Base-by-base conservation (phyloP, 1,140 invertebrate species). In the Drosophila mayri region DNA sequence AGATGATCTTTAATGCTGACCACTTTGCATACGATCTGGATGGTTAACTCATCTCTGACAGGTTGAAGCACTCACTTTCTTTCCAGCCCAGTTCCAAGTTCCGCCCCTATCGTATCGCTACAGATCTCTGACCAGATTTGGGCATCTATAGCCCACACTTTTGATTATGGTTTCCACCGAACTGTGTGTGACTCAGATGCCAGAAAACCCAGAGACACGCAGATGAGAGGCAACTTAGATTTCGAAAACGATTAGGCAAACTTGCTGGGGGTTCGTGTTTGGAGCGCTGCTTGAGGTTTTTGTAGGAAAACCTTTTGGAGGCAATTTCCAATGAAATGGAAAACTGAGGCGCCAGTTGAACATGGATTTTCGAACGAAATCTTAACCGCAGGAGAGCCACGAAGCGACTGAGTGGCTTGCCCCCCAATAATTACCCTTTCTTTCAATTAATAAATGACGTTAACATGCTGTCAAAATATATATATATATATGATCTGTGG, bases 391-490 rank as follows among this genome's bases (percentile, higher is more conserved):
- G 83, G 82, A 82, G 82, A 60, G 72, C 60, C 49, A 20, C 40
- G n/a, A 37, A 57, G 46, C 49, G 25, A 47, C 12, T 16, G 44
- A 47, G 44, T 9, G 60, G 25, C 16, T 30, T 35, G 52, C 28
- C 55, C 49, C 14, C 46, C 73, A 59, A 82, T 86, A 86, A 86
- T 86, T 87, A 83, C 60, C 67, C 49, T 66, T 64, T 62, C 72
- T 75, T 90, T 88, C 85, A 88, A 88, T 88, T 90, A 88, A 88
- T 88, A 90, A 90, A 88, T 88, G 84, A 90, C 84, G 85, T 88
- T 88, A 88, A 88, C 85, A 79, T 88, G 85, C 85, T 88, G 85
- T 88, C 85, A 88, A 88, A 88, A 88, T 88, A 82, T 47, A 52
- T 41, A 83, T 79, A 14, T 81, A 30, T 30, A 8, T 30, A 84